phyloP scores from a whole-genome alignment of 2,113 vertebrate genomes.

The Mesitornis unicolor region DNA sequence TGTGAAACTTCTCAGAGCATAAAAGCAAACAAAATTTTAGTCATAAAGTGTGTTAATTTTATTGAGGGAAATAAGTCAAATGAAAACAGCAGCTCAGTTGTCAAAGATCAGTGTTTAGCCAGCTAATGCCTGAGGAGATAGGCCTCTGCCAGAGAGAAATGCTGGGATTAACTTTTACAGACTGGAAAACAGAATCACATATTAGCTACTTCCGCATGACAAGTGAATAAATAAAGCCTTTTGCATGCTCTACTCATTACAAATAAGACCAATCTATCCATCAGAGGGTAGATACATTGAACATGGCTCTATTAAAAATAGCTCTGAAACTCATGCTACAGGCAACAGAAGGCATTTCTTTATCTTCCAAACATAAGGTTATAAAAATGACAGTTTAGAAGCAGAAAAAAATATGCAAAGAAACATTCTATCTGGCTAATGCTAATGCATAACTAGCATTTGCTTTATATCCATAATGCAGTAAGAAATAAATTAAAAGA shows the following conservation, averaged over 20 bases:
- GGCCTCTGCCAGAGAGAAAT: not conserved
- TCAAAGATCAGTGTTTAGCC: not conserved
- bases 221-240: not conserved
- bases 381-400: slow-evolving; percentile 45
- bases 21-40: not conserved
- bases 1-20: not conserved
- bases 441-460: slow-evolving; percentile 12
- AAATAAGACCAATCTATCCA: not conserved
- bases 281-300: not conserved
- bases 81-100: not conserved
- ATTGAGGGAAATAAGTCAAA: not conserved
- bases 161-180: not conserved
- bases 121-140: not conserved
- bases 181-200: not conserved
- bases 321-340: not conserved
- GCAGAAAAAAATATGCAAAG: slow-evolving; percentile 14
- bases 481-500: slow-evolving; percentile 53
- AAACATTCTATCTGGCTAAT: not conserved
- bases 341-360: slow-evolving; percentile 43
- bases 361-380: slow-evolving; percentile 38
- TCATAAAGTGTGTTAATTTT: not conserved
- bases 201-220: not conserved
- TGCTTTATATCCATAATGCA: slow-evolving; percentile 28
- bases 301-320: not conserved
- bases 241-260: not conserved